A percentile compares a stretch with the other conserved stretches of the same genome.
These are phyloP conservation scores for Chrysopa pallens DNA, from an alignment of 1,140 invertebrate genomes.

Conservation along the genomic window DNA sequence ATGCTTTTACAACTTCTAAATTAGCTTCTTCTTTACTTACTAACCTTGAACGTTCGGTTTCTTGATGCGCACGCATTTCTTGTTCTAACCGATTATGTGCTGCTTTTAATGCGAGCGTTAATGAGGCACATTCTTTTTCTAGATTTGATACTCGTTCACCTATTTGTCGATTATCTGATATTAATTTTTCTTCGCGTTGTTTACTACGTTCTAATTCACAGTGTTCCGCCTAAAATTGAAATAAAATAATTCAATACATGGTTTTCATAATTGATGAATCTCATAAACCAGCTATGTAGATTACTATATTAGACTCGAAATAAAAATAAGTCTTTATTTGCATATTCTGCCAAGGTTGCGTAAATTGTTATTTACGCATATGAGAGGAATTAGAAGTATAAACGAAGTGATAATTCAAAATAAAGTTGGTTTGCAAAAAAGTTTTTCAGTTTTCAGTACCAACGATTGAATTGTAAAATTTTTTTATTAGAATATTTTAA, in stretches of 20 bases:
- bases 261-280: too few species aligned
- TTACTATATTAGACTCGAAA: too few species aligned
- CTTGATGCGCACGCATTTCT: constrained; percentile 74
- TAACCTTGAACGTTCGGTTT: constrained; percentile 66
- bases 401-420: too few species aligned
- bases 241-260: neutral
- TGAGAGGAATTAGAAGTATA: too few species aligned
- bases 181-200: constrained; percentile 48
- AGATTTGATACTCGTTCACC: constrained; percentile 62
- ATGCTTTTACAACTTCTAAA: constrained; percentile 74
- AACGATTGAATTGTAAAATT: too few species aligned
- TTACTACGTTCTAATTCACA: constrained; percentile 55
- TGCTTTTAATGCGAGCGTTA: constrained; percentile 74
- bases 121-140: constrained; percentile 76
- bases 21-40: constrained; percentile 81
- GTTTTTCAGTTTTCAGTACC: too few species aligned
- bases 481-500: too few species aligned
- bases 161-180: constrained; percentile 58
- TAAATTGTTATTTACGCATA: too few species aligned
- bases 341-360: too few species aligned
- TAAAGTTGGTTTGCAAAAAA: too few species aligned
- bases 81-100: constrained; percentile 75
- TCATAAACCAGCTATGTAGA: too few species aligned
- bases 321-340: too few species aligned
- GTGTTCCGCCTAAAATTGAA: constrained; percentile 29